Percentiles rank a stretch among this genome's conserved stretches.
Conservation (phyloP, 2,888 invertebrate species). For the Lissocephala sabroskyi region DNA sequence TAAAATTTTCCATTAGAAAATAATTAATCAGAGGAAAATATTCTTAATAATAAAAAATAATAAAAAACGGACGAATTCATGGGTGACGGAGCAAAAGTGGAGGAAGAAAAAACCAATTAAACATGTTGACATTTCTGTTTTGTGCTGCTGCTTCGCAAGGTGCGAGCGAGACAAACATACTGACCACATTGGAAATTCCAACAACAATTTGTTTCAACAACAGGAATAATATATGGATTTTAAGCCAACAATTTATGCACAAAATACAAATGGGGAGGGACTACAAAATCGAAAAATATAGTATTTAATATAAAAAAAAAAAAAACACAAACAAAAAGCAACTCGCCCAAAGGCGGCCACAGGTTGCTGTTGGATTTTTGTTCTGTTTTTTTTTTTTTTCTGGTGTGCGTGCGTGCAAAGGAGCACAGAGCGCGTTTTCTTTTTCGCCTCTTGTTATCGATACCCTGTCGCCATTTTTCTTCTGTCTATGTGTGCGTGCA, state of each 20-base stretch:
- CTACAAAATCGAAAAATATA: background rate
- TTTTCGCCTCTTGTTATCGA: constrained; percentile 45
- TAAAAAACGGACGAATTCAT: background rate
- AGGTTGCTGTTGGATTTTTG: constrained; percentile 33
- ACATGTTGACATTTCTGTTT: constrained; percentile 52
- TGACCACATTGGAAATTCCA: constrained; percentile 47
- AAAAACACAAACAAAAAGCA: background rate
- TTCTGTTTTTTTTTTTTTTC: constrained; percentile 14
- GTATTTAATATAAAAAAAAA: constrained; percentile 7
- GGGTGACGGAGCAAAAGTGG: background rate
- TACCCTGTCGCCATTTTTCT: constrained; percentile 69
- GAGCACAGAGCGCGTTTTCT: constrained; percentile 29
- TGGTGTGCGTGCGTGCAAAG: constrained; percentile 20
- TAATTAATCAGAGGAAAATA: background rate
- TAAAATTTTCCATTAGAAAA: background rate
- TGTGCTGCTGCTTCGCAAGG: constrained; percentile 34
- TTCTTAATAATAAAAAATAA: background rate
- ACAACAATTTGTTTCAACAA: constrained; percentile 48
- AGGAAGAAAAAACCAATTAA: constrained; percentile 33
- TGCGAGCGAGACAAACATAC: constrained; percentile 43
- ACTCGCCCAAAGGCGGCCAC: constrained; percentile 19
- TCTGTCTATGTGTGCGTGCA: constrained; percentile 25
- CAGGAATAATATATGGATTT: constrained; percentile 34
- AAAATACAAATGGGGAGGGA: background rate
- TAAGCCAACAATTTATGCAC: constrained; percentile 6